Evolutionary conservation across 2,797 vertebrate species (phyloP), one percentile per base, ranked within the genome.

Genomic region (Cryptoblepharus egeriae): DNA sequence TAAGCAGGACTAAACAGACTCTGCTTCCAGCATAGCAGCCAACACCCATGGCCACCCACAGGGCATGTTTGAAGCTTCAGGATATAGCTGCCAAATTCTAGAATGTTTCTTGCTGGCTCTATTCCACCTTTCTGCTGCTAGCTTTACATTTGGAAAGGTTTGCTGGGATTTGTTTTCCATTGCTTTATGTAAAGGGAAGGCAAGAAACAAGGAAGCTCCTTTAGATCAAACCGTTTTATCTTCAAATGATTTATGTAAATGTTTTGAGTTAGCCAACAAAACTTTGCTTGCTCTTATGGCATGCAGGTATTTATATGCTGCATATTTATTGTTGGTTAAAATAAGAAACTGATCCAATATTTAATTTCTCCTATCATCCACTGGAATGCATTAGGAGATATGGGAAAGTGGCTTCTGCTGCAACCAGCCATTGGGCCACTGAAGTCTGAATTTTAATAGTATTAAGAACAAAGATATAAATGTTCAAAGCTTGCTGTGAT

Each of bases 1-100:
- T n/a, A n/a, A n/a, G 91, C 90, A 94, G 90, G 93, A 95, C 90
- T 88, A 93, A 91, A 90, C 80, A 73, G 79, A 80, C 84, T 90
- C 79, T 30, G 64, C 87, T 92, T 92, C 77, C 84, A 91, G 88
- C 85, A 89, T 86, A 86, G 75, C 72, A 2, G 4, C 93, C 68
- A 52, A 90, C 87, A 91, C 92, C 91, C 13, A 45, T 81, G 82
- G 91, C 92, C 92, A 93, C 87, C 88, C 92, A 90, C 90, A 87
- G 93, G 93, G 87, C 89, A 90, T 94, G 87, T 92, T 90, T 89
- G 92, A 82, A 90, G 89, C 91, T 92, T 91, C 83, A 85, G 91
- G 86, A 86, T 83, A 87, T 81, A 93, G 87, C 89, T 93, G 93
- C 89, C 92, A 90, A 77, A 82, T 87, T 91, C 82, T 89, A 79